phyloP scores from a whole-genome alignment of 2,797 vertebrate species.

The Hippoglossus hippoglossus region DNA sequence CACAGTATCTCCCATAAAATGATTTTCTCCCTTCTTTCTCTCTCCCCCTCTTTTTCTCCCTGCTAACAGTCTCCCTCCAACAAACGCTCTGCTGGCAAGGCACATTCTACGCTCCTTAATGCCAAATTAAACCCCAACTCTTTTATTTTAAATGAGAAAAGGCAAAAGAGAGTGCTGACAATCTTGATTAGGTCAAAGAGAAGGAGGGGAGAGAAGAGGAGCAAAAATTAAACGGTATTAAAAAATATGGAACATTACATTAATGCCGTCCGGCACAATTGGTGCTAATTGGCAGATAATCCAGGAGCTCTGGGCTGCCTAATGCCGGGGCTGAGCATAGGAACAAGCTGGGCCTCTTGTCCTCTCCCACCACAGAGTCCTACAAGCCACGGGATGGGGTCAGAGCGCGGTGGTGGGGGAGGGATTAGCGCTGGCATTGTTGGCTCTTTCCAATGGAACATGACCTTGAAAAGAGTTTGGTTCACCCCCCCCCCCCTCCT shows the following conservation, averaged over 20 bases:
- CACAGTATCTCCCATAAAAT: conserved; percentile 87
- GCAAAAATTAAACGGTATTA: conserved; percentile 86
- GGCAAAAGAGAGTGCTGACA: conserved; percentile 80
- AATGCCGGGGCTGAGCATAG: conserved; percentile 75
- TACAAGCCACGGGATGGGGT: conserved; percentile 78
- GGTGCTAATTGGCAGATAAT: conserved; percentile 91
- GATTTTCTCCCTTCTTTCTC: conserved; percentile 82
- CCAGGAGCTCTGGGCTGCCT: conserved; percentile 81
- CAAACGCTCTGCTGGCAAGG: conserved; percentile 82
- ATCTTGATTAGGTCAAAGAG: conserved; percentile 83
- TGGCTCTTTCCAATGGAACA: conserved; percentile 81
- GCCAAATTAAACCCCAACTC: conserved; percentile 86
- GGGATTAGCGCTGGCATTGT: conserved; percentile 86
- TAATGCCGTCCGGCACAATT: conserved; percentile 86
- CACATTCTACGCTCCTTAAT: conserved; percentile 84
- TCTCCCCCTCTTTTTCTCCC: conserved; percentile 48
- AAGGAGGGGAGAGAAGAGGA: conserved; percentile 63
- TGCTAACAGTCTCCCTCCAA: conserved; percentile 70
- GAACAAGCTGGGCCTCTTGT: conserved; percentile 76
- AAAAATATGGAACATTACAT: conserved; percentile 86
- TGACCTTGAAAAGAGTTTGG: conserved; percentile 87
- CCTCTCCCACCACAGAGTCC: conserved; percentile 76
- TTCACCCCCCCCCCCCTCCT: conserved; percentile 52
- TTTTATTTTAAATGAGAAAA: conserved; percentile 88
- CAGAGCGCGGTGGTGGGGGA: conserved; percentile 76